These are phyloP conservation scores for Mechanitis messenoides DNA, from an alignment of 2,888 invertebrate species.

Conservation along the genomic window DNA sequence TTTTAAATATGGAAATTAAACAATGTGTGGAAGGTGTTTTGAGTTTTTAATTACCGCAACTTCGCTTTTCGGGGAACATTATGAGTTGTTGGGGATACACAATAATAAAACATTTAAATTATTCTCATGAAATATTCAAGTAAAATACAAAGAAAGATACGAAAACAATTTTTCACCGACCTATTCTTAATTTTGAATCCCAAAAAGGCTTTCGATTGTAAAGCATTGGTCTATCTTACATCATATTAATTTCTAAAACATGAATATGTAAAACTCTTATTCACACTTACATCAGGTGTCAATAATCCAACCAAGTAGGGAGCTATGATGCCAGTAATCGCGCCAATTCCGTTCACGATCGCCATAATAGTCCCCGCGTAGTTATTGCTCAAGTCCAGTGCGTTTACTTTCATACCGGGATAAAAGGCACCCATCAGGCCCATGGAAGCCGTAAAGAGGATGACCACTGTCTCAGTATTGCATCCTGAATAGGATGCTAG, in stretches of 20 bases:
- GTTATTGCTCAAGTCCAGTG: constrained; percentile 80
- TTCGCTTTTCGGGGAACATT: no score
- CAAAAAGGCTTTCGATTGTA: no score
- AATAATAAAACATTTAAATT: no score
- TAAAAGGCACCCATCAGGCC: constrained; percentile 83
- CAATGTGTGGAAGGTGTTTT: no score
- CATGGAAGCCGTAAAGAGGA: constrained; percentile 81
- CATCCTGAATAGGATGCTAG: constrained; percentile 80
- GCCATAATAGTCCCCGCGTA: constrained; percentile 83
- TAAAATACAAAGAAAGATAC: no score
- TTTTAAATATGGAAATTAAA: no score
- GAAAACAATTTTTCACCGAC: no score
- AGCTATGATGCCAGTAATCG: constrained; percentile 82
- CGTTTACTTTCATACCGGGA: constrained; percentile 83
- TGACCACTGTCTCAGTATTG: constrained; percentile 76
- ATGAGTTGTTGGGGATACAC: no score
- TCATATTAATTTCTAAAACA: neutral
- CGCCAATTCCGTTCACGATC: constrained; percentile 83
- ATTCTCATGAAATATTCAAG: no score
- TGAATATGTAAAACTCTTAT: constrained; percentile 6
- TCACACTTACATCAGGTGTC: constrained; percentile 78
- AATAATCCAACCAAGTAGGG: constrained; percentile 81
- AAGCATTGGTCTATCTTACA: no score
- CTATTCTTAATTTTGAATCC: no score
- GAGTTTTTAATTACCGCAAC: no score